phyloP scores from a whole-genome alignment of 2,113 vertebrate species.

The Channa maculata region DNA sequence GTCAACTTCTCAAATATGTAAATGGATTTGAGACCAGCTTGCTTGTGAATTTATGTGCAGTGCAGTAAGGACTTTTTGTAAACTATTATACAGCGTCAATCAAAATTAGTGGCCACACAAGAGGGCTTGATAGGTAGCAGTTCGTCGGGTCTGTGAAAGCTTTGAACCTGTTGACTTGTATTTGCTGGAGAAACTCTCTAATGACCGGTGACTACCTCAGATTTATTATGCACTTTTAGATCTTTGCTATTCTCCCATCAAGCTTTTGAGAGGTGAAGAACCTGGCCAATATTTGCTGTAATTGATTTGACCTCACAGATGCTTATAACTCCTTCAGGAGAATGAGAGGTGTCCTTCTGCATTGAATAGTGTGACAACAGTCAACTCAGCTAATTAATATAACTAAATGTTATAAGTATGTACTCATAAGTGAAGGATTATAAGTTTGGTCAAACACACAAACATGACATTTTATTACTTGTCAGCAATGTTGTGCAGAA shows the following conservation, averaged over 20 bases:
- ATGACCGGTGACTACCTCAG: neutral
- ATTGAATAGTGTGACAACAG: too few species aligned
- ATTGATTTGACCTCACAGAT: too few species aligned
- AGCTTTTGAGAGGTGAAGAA: too few species aligned
- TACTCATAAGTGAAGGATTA: neutral
- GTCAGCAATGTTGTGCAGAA: neutral
- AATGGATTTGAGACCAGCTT: constrained; percentile 18
- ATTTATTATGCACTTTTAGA: too few species aligned
- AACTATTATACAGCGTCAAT: constrained; percentile 21
- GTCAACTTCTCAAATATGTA: constrained; percentile 32
- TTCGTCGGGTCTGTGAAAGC: neutral
- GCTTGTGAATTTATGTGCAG: neutral
- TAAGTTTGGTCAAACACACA: neutral
- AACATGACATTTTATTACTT: constrained; percentile 12
- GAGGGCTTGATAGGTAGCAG: neutral
- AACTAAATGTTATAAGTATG: too few species aligned
- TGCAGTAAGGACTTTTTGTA: constrained; percentile 28
- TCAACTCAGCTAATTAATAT: too few species aligned
- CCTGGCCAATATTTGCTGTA: too few species aligned
- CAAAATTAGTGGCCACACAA: constrained; percentile 13
- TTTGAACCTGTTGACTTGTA: constrained; percentile 14
- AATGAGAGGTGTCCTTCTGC: too few species aligned
- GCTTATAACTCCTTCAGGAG: too few species aligned
- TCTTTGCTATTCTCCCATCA: too few species aligned
- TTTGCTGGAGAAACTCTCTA: constrained; percentile 12